Percentiles rank a stretch among this genome's conserved stretches.
Evolutionary conservation across 2,888 invertebrate species (phyloP).

Genomic region (Ceraclea dissimilis): DNA sequence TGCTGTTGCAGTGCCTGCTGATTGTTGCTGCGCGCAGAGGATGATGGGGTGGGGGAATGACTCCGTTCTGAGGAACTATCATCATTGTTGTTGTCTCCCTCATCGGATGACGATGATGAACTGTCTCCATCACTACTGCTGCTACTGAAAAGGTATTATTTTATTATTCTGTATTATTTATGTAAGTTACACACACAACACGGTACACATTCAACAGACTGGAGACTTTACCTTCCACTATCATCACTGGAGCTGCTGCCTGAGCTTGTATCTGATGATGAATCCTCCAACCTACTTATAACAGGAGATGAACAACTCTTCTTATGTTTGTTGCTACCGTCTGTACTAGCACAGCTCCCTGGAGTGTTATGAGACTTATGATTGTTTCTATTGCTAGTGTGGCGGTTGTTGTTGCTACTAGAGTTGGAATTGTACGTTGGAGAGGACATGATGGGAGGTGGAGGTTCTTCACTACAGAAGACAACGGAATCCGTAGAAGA

Average conservation of each 20-base stretch:
- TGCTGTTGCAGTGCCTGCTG: too few relatives aligned
- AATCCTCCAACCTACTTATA: constrained; percentile 19
- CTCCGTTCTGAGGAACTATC: constrained; percentile 3
- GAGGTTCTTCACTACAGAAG: constrained; percentile 17
- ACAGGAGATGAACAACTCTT: constrained; percentile 6
- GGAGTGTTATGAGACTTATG: background rate
- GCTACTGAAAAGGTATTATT: background rate
- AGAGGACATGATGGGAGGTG: constrained; percentile 7
- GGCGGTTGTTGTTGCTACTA: background rate
- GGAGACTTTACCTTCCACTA: background rate
- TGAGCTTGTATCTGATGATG: constrained; percentile 9
- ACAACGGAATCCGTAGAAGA: constrained; percentile 22
- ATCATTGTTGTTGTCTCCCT: background rate
- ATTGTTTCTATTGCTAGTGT: background rate
- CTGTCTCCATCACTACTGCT: constrained; percentile 7
- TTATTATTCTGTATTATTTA: too few relatives aligned
- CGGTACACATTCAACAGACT: background rate
- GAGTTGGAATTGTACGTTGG: background rate
- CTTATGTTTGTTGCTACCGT: background rate
- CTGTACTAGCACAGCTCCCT: background rate
- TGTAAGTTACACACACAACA: background rate
- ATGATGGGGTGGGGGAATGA: background rate
- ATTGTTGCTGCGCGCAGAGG: too few relatives aligned
- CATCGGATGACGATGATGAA: background rate
- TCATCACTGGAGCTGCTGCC: constrained; percentile 4